phyloP scores from a whole-genome alignment of 1,140 invertebrate genomes.

The Platyscapa corneri region DNA sequence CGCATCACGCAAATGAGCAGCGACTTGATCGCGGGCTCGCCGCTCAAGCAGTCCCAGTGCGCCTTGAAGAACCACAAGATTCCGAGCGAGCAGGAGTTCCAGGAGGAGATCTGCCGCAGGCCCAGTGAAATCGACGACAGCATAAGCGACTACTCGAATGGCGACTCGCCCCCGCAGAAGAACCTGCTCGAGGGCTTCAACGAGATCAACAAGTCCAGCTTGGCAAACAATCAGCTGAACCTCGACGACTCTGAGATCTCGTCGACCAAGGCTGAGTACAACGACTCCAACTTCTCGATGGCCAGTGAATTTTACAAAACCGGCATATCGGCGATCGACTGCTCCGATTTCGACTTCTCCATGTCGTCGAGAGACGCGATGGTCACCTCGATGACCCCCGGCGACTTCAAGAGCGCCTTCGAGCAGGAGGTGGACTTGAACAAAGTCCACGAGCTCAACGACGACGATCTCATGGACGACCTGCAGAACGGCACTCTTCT shows the following conservation, averaged over 20 bases:
- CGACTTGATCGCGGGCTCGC: conserved; percentile 78
- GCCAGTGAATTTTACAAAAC: conserved; percentile 60
- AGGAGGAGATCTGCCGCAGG: conserved; percentile 76
- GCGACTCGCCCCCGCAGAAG: conserved; percentile 62
- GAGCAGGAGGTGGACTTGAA: conserved; percentile 78
- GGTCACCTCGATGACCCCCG: conserved; percentile 81
- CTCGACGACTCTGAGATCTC: conserved; percentile 73
- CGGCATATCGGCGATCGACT: conserved; percentile 59
- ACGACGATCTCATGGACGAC: conserved; percentile 75
- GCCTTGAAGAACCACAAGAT: conserved; percentile 78
- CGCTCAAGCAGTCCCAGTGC: conserved; percentile 74
- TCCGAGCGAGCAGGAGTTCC: conserved; percentile 79
- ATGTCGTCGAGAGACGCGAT: conserved; percentile 76
- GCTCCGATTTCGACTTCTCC: conserved; percentile 60
- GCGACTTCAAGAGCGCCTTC: conserved; percentile 77
- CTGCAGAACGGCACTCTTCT: conserved; percentile 54
- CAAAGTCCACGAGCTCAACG: conserved; percentile 78
- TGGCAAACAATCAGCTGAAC: conserved; percentile 49
- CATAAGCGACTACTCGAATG: conserved; percentile 70
- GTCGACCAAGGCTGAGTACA: conserved; percentile 74
- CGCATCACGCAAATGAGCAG: conserved; percentile 70
- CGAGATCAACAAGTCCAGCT: background rate
- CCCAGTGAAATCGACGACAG: conserved; percentile 77
- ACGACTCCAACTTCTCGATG: conserved; percentile 69
- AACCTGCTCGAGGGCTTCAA: conserved; percentile 8